Percentiles rank a stretch among this genome's conserved stretches.
phyloP scores from a whole-genome alignment of 2,888 invertebrate species.

The Volucella inanis region DNA sequence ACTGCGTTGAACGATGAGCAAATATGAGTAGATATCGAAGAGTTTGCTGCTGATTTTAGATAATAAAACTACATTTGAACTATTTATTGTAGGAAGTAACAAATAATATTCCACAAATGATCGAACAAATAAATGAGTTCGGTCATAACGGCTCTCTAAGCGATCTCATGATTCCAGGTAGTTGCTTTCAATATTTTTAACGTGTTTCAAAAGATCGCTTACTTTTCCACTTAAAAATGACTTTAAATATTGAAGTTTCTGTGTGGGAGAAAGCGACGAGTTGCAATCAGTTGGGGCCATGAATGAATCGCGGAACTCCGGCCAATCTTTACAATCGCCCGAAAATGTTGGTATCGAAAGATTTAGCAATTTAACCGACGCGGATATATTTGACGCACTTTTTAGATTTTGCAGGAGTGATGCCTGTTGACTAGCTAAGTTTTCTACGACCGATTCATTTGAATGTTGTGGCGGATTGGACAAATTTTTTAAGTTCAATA shows the following conservation, averaged over 20 bases:
- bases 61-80: slow-evolving; percentile 22
- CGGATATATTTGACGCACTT: too few relatives aligned
- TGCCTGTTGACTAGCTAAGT: too few relatives aligned
- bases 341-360: slow-evolving; percentile 33
- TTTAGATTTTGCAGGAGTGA: too few relatives aligned
- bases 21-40: too few relatives aligned
- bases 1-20: too few relatives aligned
- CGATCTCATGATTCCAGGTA: slow-evolving; percentile 29
- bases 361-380: too few relatives aligned
- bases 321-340: slow-evolving; percentile 41
- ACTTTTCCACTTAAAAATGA: slow-evolving; percentile 14
- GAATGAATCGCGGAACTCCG: too few relatives aligned
- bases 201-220: background rate
- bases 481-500: too few relatives aligned
- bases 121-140: slow-evolving; percentile 23
- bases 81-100: slow-evolving; percentile 19
- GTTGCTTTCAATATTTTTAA: slow-evolving; percentile 19
- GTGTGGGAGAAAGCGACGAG: slow-evolving; percentile 13
- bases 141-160: slow-evolving; percentile 21
- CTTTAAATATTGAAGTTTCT: slow-evolving; percentile 21
- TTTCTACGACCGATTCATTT: too few relatives aligned
- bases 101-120: slow-evolving; percentile 25
- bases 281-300: slow-evolving; percentile 11
- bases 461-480: too few relatives aligned
- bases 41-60: too few relatives aligned